A percentile compares a stretch with the other conserved stretches of the same genome.
Evolutionary conservation across 2,797 vertebrate species (phyloP).

Genomic region (Xiphophorus birchmanni): DNA sequence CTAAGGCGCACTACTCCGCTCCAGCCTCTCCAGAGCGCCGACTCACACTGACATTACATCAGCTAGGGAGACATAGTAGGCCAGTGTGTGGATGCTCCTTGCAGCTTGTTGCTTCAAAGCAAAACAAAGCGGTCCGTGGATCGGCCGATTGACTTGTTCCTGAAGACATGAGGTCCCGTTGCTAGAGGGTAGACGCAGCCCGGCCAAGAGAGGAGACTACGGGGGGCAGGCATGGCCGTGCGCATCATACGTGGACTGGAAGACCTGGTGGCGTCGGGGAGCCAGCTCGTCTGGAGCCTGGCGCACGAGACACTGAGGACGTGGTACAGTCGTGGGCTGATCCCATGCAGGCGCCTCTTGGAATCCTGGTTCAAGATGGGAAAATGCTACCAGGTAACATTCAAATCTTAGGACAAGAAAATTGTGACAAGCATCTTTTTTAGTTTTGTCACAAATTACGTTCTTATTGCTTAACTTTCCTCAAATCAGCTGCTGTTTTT

Average conservation of each 20-base stretch:
- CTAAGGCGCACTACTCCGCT: conserved; percentile 75
- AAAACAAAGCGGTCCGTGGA: conserved; percentile 41
- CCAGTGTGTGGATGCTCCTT: conserved; percentile 44
- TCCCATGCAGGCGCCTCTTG: conserved; percentile 88
- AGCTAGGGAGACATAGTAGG: conserved; percentile 65
- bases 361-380: conserved; percentile 88
- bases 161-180: conserved; percentile 25
- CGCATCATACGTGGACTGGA: conserved; percentile 89
- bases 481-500: conserved; percentile 3
- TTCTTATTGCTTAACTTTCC: conserved; percentile 35
- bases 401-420: not conserved
- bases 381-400: conserved; percentile 92
- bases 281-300: conserved; percentile 90
- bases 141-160: conserved; percentile 19
- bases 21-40: conserved; percentile 71
- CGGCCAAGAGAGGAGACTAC: conserved; percentile 10
- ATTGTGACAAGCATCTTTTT: not conserved
- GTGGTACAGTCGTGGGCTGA: conserved; percentile 86
- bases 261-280: conserved; percentile 87
- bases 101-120: conserved; percentile 51
- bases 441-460: conserved; percentile 1
- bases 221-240: conserved; percentile 83
- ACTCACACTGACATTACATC: conserved; percentile 75
- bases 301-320: conserved; percentile 87
- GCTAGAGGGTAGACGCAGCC: conserved; percentile 14